These are phyloP conservation scores for Ceryle rudis DNA, from an alignment of 2,797 vertebrate genomes.

Conservation along the genomic window DNA sequence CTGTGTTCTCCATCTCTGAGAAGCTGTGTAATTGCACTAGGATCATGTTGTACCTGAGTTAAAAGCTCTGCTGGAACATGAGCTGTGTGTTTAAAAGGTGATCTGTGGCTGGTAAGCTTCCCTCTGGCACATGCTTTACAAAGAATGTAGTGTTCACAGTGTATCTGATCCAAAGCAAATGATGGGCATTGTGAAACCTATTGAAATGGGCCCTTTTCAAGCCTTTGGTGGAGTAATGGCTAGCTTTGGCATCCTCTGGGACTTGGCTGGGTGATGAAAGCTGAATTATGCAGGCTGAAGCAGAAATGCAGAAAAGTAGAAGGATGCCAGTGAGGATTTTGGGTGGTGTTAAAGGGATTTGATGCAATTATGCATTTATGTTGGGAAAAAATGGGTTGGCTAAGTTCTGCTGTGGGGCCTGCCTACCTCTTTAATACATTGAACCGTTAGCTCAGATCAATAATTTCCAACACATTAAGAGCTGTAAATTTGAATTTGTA, in stretches of 20 bases:
- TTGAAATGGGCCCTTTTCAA: background rate
- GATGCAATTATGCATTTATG: background rate
- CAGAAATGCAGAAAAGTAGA: background rate
- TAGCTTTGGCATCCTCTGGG: background rate
- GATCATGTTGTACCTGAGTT: background rate
- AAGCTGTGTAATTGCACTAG: background rate
- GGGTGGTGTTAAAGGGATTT: background rate
- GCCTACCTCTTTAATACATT: background rate
- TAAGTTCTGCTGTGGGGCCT: background rate
- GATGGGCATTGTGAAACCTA: background rate
- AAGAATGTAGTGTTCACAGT: background rate
- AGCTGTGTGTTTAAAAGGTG: background rate
- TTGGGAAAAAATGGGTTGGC: background rate
- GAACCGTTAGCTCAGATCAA: background rate
- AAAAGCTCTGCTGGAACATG: background rate
- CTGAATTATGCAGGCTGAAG: background rate
- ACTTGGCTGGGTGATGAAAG: background rate
- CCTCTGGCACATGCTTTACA: accelerated
- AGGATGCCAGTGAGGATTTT: background rate
- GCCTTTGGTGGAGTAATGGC: background rate
- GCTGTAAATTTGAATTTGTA: background rate
- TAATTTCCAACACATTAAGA: background rate
- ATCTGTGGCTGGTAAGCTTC: background rate
- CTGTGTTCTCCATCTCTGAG: background rate
- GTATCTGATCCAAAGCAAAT: background rate